These are phyloP conservation scores for Pandemis heparana DNA, from an alignment of 2,888 invertebrate genomes.

Conservation along the genomic window DNA sequence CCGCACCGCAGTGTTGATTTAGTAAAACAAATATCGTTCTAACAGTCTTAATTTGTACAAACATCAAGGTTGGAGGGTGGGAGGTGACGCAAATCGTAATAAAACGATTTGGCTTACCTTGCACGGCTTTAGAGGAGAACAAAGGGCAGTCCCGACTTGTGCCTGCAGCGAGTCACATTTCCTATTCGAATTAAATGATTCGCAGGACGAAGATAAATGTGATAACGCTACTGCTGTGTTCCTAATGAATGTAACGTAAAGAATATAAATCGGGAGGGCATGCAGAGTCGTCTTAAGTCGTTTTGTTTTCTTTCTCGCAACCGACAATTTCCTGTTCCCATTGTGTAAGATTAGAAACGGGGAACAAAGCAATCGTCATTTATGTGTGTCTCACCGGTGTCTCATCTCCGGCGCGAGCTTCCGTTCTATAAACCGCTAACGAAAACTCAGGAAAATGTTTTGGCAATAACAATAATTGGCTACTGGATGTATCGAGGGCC, in stretches of 20 bases:
- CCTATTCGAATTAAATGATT: slow-evolving; percentile 62
- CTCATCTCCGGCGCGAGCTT: slow-evolving; percentile 28
- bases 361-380: slow-evolving; percentile 24
- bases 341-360: slow-evolving; percentile 15
- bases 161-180: slow-evolving; percentile 51
- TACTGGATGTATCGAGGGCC: neutral
- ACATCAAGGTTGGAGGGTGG: slow-evolving; percentile 11
- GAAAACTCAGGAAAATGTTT: slow-evolving; percentile 22
- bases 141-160: slow-evolving; percentile 52
- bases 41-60: slow-evolving; percentile 22
- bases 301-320: slow-evolving; percentile 15
- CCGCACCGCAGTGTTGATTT: slow-evolving; percentile 17
- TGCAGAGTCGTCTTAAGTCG: slow-evolving; percentile 19
- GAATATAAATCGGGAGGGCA: slow-evolving; percentile 30
- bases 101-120: slow-evolving; percentile 44
- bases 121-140: slow-evolving; percentile 54
- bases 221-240: slow-evolving; percentile 24
- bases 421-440: slow-evolving; percentile 20
- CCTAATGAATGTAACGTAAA: slow-evolving; percentile 33
- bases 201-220: slow-evolving; percentile 46
- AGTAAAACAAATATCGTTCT: slow-evolving; percentile 24
- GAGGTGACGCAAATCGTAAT: slow-evolving; percentile 22
- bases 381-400: slow-evolving; percentile 11
- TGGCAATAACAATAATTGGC: slow-evolving; percentile 19
- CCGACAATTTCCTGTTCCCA: slow-evolving; percentile 26